These are phyloP conservation scores for Ochotona curzoniae DNA, from an alignment of 2,113 vertebrate genomes.

Conservation along the genomic window DNA sequence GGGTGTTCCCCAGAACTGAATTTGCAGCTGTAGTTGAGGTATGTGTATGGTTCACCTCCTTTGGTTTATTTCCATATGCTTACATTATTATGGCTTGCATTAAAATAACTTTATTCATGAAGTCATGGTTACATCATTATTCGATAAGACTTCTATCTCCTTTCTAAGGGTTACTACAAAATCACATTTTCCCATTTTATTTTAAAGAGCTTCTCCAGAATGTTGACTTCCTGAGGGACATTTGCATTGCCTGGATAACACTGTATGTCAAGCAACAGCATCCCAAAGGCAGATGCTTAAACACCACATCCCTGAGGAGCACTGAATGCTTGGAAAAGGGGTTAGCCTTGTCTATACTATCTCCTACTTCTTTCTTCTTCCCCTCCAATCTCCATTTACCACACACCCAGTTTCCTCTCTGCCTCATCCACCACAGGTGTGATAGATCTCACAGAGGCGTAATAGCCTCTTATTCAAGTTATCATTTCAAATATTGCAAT, in stretches of 20 bases:
- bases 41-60: background rate
- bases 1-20: background rate
- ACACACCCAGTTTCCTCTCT: background rate
- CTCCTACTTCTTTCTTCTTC: background rate
- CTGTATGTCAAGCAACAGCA: background rate
- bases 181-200: background rate
- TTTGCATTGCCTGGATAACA: background rate
- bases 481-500: background rate
- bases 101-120: background rate
- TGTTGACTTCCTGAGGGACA: background rate
- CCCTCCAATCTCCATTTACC: fast-evolving
- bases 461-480: background rate
- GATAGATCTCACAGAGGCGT: background rate
- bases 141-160: background rate
- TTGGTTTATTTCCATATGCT: background rate
- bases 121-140: background rate
- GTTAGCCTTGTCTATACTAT: background rate
- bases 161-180: background rate
- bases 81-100: background rate
- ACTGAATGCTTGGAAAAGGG: background rate
- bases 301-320: background rate
- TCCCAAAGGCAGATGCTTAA: background rate
- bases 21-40: background rate
- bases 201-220: background rate
- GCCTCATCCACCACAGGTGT: background rate